Base-by-base conservation (phyloP, 1,140 invertebrate genomes). In the Cydia amplana region DNA sequence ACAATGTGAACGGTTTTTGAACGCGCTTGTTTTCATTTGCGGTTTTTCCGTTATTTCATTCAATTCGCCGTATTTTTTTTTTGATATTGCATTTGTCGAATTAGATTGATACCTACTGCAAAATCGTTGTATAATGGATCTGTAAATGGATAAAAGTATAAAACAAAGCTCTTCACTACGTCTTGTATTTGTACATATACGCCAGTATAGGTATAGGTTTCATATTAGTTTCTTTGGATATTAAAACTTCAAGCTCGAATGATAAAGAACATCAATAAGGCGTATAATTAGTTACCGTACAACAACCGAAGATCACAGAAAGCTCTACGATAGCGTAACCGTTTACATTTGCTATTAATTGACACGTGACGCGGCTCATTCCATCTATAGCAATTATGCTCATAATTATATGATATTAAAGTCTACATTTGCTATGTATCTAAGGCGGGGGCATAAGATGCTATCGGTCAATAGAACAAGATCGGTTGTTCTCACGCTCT, bases 401-500 rank as follows among this genome's bases (percentile, higher is more conserved):
- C 78, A 80, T 86, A 82, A 79, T 74, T 63, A 18, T 12, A 77
- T 12, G 7, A 20, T 20, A 73, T 81, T 82, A 83, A 75, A 70
- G 81, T 83, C 74, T 63, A 77, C 72, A 79, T 82, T 82, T 74
- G 74, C 63, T 55, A 28, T 16, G 5, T 5, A 36, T 46, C n/a
- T 14, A 25, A 51, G 23, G 40, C 18, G 20, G 16, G 6, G n/a
- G 43, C 43, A 55, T 64, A 28, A 32, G 81, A 82, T 83, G 77
- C n/a, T 81, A 83, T 85, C 80, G 75, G 79, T 36, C 49, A 78
- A 36, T 73, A 83, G 77, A 82, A 79, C 79, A 82, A 83, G 79
- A 85, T 83, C 84, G 78, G 74, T 75, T 82, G 79, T 87, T 86
- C 84, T 84, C 85, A 85, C 81, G 85, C 79, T 84, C 83, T 81